Evolutionary conservation across 1,140 invertebrate genomes (phyloP).

Genomic region (Eupristina koningsbergeri): DNA sequence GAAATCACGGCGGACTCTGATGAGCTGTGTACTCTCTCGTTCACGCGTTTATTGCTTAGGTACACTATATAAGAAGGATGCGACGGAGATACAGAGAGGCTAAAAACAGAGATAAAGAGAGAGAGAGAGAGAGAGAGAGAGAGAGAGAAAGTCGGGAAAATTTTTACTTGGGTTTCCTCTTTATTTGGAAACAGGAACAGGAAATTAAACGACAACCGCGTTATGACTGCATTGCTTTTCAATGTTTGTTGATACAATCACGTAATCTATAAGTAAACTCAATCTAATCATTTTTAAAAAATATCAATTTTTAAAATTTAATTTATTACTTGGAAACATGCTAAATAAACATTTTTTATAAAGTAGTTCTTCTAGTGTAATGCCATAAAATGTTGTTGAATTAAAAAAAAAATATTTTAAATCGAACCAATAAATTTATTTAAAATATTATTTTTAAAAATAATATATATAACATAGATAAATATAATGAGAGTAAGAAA

Average conservation of each 20-base stretch:
- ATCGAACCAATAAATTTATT: not conserved
- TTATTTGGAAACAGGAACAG: not conserved
- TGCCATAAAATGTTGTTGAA: not conserved
- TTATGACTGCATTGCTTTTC: not conserved
- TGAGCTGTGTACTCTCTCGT: slow-evolving; percentile 41
- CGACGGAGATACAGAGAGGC: not conserved
- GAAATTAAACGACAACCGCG: not conserved
- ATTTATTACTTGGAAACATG: no score
- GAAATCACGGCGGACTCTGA: slow-evolving; percentile 45
- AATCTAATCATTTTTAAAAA: no score
- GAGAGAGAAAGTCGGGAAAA: not conserved
- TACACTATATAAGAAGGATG: slow-evolving; percentile 17
- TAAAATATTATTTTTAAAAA: no score
- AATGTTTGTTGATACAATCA: not conserved
- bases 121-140: not conserved
- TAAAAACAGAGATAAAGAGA: no score
- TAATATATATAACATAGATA: no score
- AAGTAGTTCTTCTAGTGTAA: not conserved
- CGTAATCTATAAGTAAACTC: not conserved
- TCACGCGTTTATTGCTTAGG: slow-evolving; percentile 23
- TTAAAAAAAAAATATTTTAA: no score
- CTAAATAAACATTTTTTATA: no score
- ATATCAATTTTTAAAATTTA: no score
- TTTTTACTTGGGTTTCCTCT: slow-evolving; percentile 4
- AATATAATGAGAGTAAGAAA: not conserved